Evolutionary conservation across 1,140 invertebrate genomes (phyloP).

Genomic region (Micrasema longulum): DNA sequence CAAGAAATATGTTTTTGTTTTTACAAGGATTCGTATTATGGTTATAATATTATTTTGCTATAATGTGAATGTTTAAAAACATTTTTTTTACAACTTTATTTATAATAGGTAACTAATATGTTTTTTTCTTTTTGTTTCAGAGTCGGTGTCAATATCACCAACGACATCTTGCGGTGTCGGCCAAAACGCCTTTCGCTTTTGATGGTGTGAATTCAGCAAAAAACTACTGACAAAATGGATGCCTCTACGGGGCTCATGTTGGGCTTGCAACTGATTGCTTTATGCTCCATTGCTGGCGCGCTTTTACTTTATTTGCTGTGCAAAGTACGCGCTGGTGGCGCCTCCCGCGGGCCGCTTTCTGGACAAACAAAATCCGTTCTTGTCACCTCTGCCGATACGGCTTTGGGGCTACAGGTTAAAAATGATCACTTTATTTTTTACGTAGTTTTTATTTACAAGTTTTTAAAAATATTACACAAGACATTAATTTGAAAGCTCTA

Average conservation of each 20-base stretch:
- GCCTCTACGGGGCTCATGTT: conserved; percentile 80
- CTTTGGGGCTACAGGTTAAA: conserved; percentile 76
- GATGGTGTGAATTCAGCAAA: conserved; percentile 32
- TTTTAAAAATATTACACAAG: background rate
- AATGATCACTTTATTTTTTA: background rate
- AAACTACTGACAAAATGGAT: conserved; percentile 71
- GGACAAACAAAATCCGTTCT: conserved; percentile 74
- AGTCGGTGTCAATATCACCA: background rate
- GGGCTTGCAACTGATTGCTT: conserved; percentile 80
- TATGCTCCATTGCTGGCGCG: conserved; percentile 83
- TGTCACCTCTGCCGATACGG: conserved; percentile 82
- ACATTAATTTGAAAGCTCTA: no score
- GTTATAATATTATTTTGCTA: no score
- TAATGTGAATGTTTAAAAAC: no score
- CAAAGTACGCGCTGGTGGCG: conserved; percentile 76
- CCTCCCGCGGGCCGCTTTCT: conserved; percentile 61
- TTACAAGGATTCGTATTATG: no score
- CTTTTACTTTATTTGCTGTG: conserved; percentile 79
- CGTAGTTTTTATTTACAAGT: background rate
- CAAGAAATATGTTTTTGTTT: no score
- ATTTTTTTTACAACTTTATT: no score
- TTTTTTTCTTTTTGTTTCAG: background rate
- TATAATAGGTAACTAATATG: no score
- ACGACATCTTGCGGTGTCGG: conserved; percentile 21
- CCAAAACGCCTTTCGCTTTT: conserved; percentile 9